A percentile compares a stretch with the other conserved stretches of the same genome.
phyloP scores from a whole-genome alignment of 2,888 invertebrate genomes.

The Salticus scenicus region DNA sequence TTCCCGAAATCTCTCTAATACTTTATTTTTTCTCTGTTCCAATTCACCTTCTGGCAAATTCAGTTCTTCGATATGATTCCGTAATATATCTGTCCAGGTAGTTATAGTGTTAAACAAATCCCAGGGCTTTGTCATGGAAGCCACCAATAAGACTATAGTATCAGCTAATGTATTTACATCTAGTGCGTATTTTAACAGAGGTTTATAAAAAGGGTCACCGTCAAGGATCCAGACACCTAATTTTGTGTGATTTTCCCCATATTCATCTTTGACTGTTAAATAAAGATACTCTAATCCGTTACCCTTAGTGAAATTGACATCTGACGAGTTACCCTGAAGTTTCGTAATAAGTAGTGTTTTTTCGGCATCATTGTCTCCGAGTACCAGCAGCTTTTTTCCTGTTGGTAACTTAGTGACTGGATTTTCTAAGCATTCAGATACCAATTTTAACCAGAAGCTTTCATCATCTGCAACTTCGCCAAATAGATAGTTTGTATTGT shows the following conservation, averaged over 20 bases:
- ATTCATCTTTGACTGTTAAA: constrained; percentile 97
- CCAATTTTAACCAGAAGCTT: constrained; percentile 48
- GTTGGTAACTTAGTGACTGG: constrained; percentile 41
- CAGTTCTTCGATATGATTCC: constrained; percentile 92
- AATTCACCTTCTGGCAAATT: not conserved
- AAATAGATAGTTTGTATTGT: not conserved
- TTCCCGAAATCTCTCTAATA: constrained; percentile 92
- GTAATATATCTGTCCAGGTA: constrained; percentile 88
- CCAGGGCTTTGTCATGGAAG: constrained; percentile 98
- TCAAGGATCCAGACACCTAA: constrained; percentile 97
- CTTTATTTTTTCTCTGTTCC: constrained; percentile 79
- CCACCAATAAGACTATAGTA: constrained; percentile 92
- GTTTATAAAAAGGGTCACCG: constrained; percentile 94
- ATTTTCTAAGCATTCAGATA: constrained; percentile 40
- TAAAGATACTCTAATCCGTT: constrained; percentile 94
- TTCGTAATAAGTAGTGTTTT: constrained; percentile 98
- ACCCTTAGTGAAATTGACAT: constrained; percentile 97
- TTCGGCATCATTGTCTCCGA: constrained; percentile 95
- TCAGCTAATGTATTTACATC: constrained; percentile 92
- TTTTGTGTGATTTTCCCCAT: constrained; percentile 96
- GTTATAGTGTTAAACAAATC: constrained; percentile 93
- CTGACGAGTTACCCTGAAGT: constrained; percentile 91
- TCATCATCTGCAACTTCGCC: constrained; percentile 22
- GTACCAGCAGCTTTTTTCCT: constrained; percentile 36
- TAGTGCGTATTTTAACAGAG: constrained; percentile 92